Conservation (phyloP, 2,888 invertebrate genomes). For the Aelia acuminata region DNA sequence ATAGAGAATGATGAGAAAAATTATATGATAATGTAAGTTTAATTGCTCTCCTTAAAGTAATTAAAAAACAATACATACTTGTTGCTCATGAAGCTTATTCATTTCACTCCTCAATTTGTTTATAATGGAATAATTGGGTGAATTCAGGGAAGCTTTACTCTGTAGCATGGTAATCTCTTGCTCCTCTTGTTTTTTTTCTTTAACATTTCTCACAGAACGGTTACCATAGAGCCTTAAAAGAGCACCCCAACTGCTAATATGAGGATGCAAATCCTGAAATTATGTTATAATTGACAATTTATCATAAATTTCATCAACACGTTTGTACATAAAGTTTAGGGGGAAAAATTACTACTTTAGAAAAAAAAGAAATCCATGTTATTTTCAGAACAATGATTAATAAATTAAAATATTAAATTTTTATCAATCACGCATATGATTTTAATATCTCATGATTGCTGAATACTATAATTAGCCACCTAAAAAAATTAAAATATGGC, state of each 20-base stretch:
- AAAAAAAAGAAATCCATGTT: not conserved
- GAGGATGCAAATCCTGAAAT: conserved; percentile 84
- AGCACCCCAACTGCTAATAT: conserved; percentile 95
- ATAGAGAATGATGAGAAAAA: too few species aligned
- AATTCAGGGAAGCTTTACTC: conserved; percentile 89
- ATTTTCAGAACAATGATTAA: not conserved
- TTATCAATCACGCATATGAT: not conserved
- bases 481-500: not conserved
- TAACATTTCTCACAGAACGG: conserved; percentile 89
- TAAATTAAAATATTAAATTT: not conserved
- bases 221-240: conserved; percentile 93
- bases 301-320: not conserved
- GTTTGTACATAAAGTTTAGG: not conserved
- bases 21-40: too few species aligned
- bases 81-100: conserved; percentile 78
- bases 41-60: not conserved
- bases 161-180: conserved; percentile 93
- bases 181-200: conserved; percentile 92
- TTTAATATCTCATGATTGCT: not conserved
- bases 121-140: conserved; percentile 92
- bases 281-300: conserved; percentile 69
- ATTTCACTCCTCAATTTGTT: conserved; percentile 88
- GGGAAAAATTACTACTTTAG: not conserved
- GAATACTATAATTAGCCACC: not conserved
- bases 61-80: not conserved